Conservation (phyloP, 2,888 invertebrate species). For the Gastrophysa polygoni region DNA sequence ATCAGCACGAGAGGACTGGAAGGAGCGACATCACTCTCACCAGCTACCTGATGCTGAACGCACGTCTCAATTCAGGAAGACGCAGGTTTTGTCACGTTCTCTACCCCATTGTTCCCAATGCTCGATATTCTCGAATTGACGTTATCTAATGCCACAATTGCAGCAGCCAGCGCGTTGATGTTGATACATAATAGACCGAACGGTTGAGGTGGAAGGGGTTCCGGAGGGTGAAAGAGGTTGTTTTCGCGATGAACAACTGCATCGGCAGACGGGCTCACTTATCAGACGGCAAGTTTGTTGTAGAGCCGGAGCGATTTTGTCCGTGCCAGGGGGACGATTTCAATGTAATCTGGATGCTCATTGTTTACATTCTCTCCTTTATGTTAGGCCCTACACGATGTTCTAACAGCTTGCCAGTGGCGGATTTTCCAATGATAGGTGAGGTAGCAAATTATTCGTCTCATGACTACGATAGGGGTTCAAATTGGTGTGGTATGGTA, state of each 20-base stretch:
- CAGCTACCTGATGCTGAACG: not conserved
- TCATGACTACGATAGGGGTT: too few relatives aligned
- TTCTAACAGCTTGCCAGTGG: not conserved
- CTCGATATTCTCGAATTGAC: constrained; percentile 30
- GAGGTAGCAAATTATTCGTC: too few relatives aligned
- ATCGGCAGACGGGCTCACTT: not conserved
- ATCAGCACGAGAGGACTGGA: too few relatives aligned
- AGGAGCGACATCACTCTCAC: too few relatives aligned
- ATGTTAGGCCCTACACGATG: not conserved
- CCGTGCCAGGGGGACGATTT: constrained; percentile 38
- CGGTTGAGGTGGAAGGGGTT: constrained; percentile 2
- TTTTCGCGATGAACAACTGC: not conserved
- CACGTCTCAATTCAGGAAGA: not conserved
- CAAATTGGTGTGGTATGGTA: too few relatives aligned
- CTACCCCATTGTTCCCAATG: not conserved
- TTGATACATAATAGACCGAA: constrained; percentile 32
- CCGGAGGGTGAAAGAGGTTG: not conserved
- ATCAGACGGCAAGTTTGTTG: constrained; percentile 38
- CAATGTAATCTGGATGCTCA: constrained; percentile 52
- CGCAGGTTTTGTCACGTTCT: not conserved
- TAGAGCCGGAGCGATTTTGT: constrained; percentile 33
- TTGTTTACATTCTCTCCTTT: constrained; percentile 44
- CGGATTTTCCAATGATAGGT: not conserved
- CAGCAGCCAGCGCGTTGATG: constrained; percentile 32
- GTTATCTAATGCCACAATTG: constrained; percentile 20